Percentiles rank a stretch among this genome's conserved stretches.
These are phyloP conservation scores for Mallotus villosus DNA, from an alignment of 2,797 vertebrate species.

Conservation along the genomic window DNA sequence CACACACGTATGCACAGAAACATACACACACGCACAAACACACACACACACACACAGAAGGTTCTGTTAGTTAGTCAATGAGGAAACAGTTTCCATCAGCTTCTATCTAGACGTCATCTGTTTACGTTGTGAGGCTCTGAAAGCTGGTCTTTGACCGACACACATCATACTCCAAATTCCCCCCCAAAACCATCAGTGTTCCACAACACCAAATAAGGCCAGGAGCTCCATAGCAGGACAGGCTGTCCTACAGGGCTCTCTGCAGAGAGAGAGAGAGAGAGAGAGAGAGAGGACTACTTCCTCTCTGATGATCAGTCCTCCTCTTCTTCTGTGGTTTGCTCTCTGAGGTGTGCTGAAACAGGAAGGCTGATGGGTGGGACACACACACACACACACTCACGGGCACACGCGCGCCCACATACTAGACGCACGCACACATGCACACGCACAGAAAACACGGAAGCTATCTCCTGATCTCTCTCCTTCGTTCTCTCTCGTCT, in stretches of 20 bases:
- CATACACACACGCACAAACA: conserved; percentile 22
- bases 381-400: conserved; percentile 13
- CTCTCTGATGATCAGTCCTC: background rate
- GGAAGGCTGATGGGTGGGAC: background rate
- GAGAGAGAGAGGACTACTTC: conserved; percentile 23
- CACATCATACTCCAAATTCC: conserved; percentile 1
- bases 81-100: background rate
- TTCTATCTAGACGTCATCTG: background rate
- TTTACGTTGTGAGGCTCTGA: background rate
- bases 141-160: conserved; percentile 4
- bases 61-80: background rate
- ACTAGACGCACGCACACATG: background rate
- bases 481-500: background rate
- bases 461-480: conserved; percentile 4
- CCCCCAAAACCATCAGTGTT: conserved; percentile 14
- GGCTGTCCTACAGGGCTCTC: no score
- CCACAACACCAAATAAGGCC: conserved; percentile 13
- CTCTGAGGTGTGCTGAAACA: background rate
- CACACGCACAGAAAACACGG: conserved; percentile 21
- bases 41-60: conserved; percentile 21
- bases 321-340: background rate
- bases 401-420: conserved; percentile 28
- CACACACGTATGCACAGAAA: conserved; percentile 27
- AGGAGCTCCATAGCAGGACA: background rate
- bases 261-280: background rate